Conservation (phyloP, 2,888 invertebrate genomes). For the Drosophila melanosoma region DNA sequence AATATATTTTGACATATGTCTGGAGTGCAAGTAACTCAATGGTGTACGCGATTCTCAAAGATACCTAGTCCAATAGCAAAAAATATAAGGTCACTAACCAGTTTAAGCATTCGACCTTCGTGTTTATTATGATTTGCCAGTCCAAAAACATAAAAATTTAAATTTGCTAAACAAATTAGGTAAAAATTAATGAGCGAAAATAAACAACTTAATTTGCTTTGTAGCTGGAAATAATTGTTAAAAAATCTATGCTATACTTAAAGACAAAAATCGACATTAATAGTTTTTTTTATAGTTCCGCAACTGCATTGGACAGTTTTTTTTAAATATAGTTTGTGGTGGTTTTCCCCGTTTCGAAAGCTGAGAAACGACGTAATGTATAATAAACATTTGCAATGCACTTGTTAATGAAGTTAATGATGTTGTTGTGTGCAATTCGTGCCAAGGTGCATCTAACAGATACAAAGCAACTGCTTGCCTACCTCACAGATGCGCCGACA, state of each 20-base stretch:
- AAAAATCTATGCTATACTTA: background rate
- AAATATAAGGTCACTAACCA: slow-evolving; percentile 29
- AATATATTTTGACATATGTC: slow-evolving; percentile 59
- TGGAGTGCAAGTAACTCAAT: slow-evolving; percentile 20
- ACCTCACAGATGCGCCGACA: slow-evolving; percentile 23
- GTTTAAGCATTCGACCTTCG: slow-evolving; percentile 66
- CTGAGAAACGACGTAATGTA: slow-evolving; percentile 52
- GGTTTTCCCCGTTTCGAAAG: slow-evolving; percentile 15
- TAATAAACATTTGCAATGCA: slow-evolving; percentile 63
- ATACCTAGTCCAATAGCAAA: slow-evolving; percentile 31
- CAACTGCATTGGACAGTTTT: background rate
- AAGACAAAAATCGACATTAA: background rate
- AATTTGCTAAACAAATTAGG: slow-evolving; percentile 9
- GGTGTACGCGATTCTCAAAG: slow-evolving; percentile 31
- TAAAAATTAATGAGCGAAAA: background rate
- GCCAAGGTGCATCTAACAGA: slow-evolving; percentile 72
- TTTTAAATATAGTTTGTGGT: slow-evolving; percentile 1
- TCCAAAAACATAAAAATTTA: slow-evolving; percentile 11
- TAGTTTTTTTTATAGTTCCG: background rate
- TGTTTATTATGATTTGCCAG: slow-evolving; percentile 60
- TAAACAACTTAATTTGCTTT: slow-evolving; percentile 1
- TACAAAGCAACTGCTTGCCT: slow-evolving; percentile 36
- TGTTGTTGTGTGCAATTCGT: slow-evolving; percentile 58
- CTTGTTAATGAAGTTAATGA: slow-evolving; percentile 75
- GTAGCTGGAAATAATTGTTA: background rate